Base-by-base conservation (phyloP, 2,888 invertebrate species). In the Chaitophorus viminalis region DNA sequence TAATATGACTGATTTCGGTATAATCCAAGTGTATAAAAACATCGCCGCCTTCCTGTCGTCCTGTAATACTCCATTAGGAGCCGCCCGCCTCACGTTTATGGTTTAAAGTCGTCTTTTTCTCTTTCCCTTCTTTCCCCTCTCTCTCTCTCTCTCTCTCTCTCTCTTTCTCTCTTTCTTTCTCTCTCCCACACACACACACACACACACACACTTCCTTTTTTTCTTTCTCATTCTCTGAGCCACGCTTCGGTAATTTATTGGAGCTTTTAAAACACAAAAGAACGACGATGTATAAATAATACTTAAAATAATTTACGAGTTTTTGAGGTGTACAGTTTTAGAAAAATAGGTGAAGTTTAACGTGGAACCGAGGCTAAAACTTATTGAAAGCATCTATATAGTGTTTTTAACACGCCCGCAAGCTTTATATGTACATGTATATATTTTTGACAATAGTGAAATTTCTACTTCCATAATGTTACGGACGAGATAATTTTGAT, bases 251-350 rank as follows among this genome's bases (percentile, higher is more conserved):
- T 85, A 85, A 77, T 85, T 85, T 85, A 85, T 85, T 46, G 70
- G 68, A 68, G 77, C 68, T 85, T 85, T 85, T 85, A 85, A 85
- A 70, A 60, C 74, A 83, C 36, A 83, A 74, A 54, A 75, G 74
- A 74, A 83, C 46, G n/a, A 54, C 39, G 68, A 74, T 60, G 83
- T 77, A n/a, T n/a, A 74, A 68, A 68, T 68, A 77, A 6, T 33
- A 31, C 77, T 85, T 52, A 68, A 85, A 78, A 85, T 85, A 85
- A 85, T 85, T 77, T 85, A 85, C 68, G 85, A 17, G 36, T 31
- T 52, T 5, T 17, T 14, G 85, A 54, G 76, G 70, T 70, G 52
- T n/a, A 46, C 14, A 52, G 25, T 70, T 85, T 77, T 82, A n/a
- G 25, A 85, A 68, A 68, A 68, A 77, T 70, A 83, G 77, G 52